Base-by-base conservation (phyloP, 2,797 vertebrate genomes). In the Malacoraja senta region DNA sequence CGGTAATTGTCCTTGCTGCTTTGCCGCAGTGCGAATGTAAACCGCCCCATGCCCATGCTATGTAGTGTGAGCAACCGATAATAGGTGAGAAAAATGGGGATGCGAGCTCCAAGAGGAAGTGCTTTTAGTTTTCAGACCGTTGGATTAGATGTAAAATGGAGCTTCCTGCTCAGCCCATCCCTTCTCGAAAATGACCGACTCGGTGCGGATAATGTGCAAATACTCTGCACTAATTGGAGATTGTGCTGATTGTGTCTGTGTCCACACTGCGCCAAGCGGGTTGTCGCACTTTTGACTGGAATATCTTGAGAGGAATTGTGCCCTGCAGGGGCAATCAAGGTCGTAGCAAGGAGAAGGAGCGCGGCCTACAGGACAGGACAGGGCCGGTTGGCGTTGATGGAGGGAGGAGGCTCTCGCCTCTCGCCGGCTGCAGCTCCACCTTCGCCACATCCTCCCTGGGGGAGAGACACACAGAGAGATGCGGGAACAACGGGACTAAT, bases 321-420 rank as follows among this genome's bases (percentile, higher is more conserved):
- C 38, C 68, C 74, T 29, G 24, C 13, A 44, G 38, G 38, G 38
- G 21, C 35, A 65, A 35, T 79, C 96, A 97, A 97, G 97, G 97
- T 97, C 97, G 96, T 79, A 81, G 94, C 94, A 95, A 95, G 94
- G 96, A 95, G 95, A 95, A 94, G 88, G 90, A 19, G 29, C 12
- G 93, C 19, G 93, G 74, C 91, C 32, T 68, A 7, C 44, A 58
- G 15, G 44, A 7, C 44, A 58, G 15, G 44, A 8, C 12, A 68
- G 53, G 91, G 63, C 65, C 15, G 12, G n/a, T 3, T 35, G 12
- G n/a, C 32, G n/a, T 12, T 32, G 77, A 44, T 53, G 9, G 58
- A 1, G 15, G 77, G 12, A 0, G 79, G 35, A 21, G 35, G 78
- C n/a, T n/a, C n/a, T n/a, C 6, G 13, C 4, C 3, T 6, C 7